Evolutionary conservation across 2,113 vertebrate genomes (phyloP), one percentile per base, ranked within the genome.

Genomic region (Callipepla californica): DNA sequence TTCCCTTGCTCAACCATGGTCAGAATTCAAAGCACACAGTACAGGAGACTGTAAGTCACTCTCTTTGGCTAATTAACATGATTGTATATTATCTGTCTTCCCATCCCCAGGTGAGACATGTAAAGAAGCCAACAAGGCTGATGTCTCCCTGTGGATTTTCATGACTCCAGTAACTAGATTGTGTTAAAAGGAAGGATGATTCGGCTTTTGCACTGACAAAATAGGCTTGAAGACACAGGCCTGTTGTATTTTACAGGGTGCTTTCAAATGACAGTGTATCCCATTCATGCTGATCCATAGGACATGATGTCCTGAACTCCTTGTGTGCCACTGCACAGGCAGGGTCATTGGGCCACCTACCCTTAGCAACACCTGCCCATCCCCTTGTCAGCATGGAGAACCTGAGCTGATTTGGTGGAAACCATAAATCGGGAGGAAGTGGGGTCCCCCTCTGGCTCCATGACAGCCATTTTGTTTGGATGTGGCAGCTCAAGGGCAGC

Each of bases 331-430:
- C 62, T 11, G 38, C 69, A 20, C 51, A 32, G 75, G 78, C 70
- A 57, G 45, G 32, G 44, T 1, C 0, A 2, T 17, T 9, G 13
- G 51, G 57, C 32, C 57, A 36, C 82, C 57, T 74, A 47, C 50
- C 3, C 1, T 38, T 10, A 62, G 45, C 2, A 1, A 4, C 53
- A 66, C 13, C 50, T 75, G 42, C 21, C 62, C 2, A 1, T 59
- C 5, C 34, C 51, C 38, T 78, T 40, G 66, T 67, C 0, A 0
- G 3, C 1, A 4, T 11, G 75, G 53, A 77, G 44, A 14, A 2
- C 65, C n/a, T 42, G n/a, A 78, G 40, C 19, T 62, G 50, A 3
- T 8, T 2, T 21, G 59, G 13, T 73, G 66, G 50, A 48, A 78
- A 48, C 4, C 26, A 3, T 7, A 4, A 1, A 1, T 2, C 67